Evolutionary conservation across 2,113 vertebrate genomes (phyloP).

Genomic region (Macroglossus sobrinus): DNA sequence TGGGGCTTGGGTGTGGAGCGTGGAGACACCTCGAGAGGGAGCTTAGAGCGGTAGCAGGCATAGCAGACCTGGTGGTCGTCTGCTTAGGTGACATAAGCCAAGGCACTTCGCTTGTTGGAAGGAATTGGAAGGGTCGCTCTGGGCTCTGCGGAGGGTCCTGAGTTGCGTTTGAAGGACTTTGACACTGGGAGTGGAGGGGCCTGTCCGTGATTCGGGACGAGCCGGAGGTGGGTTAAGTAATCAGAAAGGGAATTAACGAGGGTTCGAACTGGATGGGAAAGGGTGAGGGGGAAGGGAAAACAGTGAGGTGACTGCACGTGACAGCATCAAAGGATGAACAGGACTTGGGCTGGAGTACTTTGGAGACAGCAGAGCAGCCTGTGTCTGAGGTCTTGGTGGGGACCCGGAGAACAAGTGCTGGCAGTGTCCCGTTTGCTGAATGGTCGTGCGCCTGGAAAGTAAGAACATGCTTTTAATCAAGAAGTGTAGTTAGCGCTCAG

Average conservation of each 20-base stretch:
- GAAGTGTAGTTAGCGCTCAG: not conserved
- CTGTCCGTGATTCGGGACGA: not conserved
- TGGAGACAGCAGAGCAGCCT: not conserved
- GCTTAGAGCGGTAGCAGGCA: not conserved
- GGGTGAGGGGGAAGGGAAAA: not conserved
- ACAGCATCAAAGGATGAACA: not conserved
- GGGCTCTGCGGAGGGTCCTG: not conserved
- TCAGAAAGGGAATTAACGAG: not conserved
- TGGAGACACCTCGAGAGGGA: not conserved
- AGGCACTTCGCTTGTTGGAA: not conserved
- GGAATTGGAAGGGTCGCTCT: not conserved
- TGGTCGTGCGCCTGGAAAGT: not conserved
- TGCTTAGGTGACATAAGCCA: not conserved
- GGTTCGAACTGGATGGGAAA: not conserved
- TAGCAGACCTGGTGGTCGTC: not conserved
- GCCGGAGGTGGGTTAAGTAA: not conserved
- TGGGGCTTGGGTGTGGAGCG: not conserved
- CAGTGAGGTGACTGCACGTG: rapidly evolving
- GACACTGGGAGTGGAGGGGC: not conserved
- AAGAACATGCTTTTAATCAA: not conserved
- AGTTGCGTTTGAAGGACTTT: not conserved
- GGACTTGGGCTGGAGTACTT: not conserved
- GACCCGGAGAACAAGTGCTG: not conserved
- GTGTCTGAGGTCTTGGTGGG: not conserved
- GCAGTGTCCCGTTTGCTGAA: not conserved